phyloP scores from a whole-genome alignment of 1,140 invertebrate species.

The Temnothorax nylanderi region DNA sequence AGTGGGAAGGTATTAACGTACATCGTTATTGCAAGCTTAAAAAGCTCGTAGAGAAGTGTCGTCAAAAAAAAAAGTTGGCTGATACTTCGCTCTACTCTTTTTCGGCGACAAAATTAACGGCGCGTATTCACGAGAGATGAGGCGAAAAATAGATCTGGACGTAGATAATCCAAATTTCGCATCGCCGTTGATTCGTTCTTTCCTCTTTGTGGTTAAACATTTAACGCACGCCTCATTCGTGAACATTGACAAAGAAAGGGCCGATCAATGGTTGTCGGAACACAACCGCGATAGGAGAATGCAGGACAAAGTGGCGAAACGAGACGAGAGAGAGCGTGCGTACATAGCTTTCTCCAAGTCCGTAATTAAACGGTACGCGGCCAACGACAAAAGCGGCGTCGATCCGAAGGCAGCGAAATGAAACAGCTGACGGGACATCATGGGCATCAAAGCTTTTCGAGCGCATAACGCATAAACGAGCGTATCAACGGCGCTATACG shows the following conservation, averaged over 20 bases:
- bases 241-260: background rate
- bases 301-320: constrained; percentile 12
- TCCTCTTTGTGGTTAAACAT: background rate
- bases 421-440: background rate
- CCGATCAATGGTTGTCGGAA: constrained; percentile 7
- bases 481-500: background rate
- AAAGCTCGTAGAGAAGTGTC: constrained; percentile 8
- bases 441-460: constrained; percentile 73
- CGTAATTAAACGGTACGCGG: constrained; percentile 75
- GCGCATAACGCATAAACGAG: constrained; percentile 12
- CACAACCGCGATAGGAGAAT: background rate
- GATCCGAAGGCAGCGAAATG: constrained; percentile 64
- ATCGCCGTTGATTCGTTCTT: background rate
- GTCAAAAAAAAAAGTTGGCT: background rate
- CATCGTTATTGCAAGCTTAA: background rate
- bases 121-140: background rate
- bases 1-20: background rate
- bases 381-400: constrained; percentile 68
- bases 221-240: background rate
- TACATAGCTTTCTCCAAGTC: constrained; percentile 70
- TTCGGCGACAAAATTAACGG: background rate
- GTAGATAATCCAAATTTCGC: background rate
- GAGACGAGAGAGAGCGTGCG: background rate
- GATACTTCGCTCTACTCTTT: background rate
- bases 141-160: background rate